A percentile compares a stretch with the other conserved stretches of the same genome.
Conservation (phyloP, 2,797 vertebrate genomes). For the Adrianichthys oophorus region DNA sequence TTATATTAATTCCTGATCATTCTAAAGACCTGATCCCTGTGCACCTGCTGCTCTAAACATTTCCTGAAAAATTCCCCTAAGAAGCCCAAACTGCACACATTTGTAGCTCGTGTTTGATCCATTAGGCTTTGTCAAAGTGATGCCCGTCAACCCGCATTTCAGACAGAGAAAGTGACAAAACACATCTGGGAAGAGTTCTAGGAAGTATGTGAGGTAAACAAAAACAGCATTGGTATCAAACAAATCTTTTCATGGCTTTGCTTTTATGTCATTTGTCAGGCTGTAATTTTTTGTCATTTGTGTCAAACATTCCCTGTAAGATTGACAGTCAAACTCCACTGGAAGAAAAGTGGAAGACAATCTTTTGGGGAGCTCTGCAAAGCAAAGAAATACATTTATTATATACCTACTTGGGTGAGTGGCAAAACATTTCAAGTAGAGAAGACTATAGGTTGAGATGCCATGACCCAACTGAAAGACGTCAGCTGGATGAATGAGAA, state of each 20-base stretch:
- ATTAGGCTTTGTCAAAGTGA: constrained; percentile 11
- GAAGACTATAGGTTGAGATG: too few relatives aligned
- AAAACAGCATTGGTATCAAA: neutral
- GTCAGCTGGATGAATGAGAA: too few relatives aligned
- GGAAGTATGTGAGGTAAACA: neutral
- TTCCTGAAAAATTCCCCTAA: neutral
- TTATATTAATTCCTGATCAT: neutral
- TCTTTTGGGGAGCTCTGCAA: too few relatives aligned
- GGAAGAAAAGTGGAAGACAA: neutral
- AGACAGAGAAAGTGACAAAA: neutral
- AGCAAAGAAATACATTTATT: too few relatives aligned
- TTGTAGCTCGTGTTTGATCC: constrained; percentile 8
- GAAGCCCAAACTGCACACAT: neutral
- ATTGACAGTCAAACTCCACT: neutral
- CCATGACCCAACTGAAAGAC: too few relatives aligned
- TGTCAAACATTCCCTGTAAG: neutral
- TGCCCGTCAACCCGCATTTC: constrained; percentile 5
- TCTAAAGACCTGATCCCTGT: neutral
- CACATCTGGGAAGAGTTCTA: neutral
- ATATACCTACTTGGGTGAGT: too few relatives aligned
- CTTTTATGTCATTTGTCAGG: neutral
- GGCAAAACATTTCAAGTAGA: too few relatives aligned
- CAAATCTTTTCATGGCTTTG: neutral
- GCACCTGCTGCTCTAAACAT: neutral
- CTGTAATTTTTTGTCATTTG: neutral